phyloP scores from a whole-genome alignment of 2,888 invertebrate species.

The Leucoptera coffeella region DNA sequence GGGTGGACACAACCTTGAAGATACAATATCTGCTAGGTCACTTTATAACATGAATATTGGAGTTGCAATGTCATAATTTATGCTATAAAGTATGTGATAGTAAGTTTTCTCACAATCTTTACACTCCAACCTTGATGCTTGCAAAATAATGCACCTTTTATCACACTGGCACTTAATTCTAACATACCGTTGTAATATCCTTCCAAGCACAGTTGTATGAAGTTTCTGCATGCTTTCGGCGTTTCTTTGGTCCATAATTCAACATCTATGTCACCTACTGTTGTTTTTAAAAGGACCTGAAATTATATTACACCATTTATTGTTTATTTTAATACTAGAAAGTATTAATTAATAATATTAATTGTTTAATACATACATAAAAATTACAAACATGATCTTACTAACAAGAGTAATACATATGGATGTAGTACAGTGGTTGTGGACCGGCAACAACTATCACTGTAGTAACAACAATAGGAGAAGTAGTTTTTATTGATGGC shows the following conservation, averaged over 20 bases:
- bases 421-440: too few relatives aligned
- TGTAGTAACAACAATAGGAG: too few relatives aligned
- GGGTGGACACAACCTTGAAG: too few relatives aligned
- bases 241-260: constrained; percentile 97
- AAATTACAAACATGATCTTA: not conserved
- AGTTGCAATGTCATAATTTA: not conserved
- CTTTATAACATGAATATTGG: not conserved
- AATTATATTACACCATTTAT: constrained; percentile 9
- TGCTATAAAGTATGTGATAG: too few relatives aligned
- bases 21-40: too few relatives aligned
- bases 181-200: constrained; percentile 77
- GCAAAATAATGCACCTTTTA: too few relatives aligned
- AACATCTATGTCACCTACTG: constrained; percentile 94
- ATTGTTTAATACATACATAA: not conserved
- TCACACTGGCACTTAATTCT: too few relatives aligned
- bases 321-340: constrained; percentile 1
- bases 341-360: not conserved
- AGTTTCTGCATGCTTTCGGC: constrained; percentile 90
- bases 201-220: constrained; percentile 94
- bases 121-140: too few relatives aligned
- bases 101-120: too few relatives aligned
- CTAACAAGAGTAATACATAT: not conserved
- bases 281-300: constrained; percentile 85
- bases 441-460: too few relatives aligned
- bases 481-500: too few relatives aligned